Conservation (phyloP, 2,888 invertebrate species). For the Apocheima hispidaria region DNA sequence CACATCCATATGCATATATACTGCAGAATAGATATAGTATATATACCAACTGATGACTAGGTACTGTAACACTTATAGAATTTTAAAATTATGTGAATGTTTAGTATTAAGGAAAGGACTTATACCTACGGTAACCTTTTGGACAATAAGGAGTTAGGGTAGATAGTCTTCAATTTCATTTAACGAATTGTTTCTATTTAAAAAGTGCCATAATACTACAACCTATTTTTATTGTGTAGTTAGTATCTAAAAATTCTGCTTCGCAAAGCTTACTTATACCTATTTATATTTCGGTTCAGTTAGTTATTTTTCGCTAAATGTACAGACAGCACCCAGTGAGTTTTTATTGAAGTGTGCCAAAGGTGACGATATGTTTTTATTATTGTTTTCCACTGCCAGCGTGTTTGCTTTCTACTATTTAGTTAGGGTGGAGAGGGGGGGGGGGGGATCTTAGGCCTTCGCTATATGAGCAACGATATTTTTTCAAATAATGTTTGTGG, state of each 20-base stretch:
- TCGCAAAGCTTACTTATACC: conserved; percentile 36
- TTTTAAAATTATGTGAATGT: conserved; percentile 23
- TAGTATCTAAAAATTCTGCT: conserved; percentile 62
- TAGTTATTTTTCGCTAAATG: too few relatives aligned
- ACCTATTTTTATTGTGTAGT: conserved; percentile 65
- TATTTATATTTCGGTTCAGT: background rate
- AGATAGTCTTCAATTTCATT: conserved; percentile 30
- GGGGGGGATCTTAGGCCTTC: background rate
- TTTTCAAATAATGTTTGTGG: conserved; percentile 14
- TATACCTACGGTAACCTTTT: conserved; percentile 14
- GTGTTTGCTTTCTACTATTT: conserved; percentile 23
- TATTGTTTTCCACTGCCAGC: conserved; percentile 31
- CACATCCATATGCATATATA: background rate
- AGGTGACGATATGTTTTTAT: conserved; percentile 44
- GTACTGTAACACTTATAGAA: too few relatives aligned
- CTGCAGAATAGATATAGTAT: background rate
- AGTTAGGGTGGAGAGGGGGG: background rate
- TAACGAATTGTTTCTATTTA: conserved; percentile 30
- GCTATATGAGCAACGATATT: conserved; percentile 11
- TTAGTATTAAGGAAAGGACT: conserved; percentile 25
- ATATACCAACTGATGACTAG: background rate
- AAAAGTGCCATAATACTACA: conserved; percentile 41
- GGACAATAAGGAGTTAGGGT: conserved; percentile 35
- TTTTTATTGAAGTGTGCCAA: conserved; percentile 53
- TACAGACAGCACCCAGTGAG: conserved; percentile 31